These are phyloP conservation scores for Sphenopsis melanotis DNA, from an alignment of 2,797 vertebrate genomes.

Conservation along the genomic window DNA sequence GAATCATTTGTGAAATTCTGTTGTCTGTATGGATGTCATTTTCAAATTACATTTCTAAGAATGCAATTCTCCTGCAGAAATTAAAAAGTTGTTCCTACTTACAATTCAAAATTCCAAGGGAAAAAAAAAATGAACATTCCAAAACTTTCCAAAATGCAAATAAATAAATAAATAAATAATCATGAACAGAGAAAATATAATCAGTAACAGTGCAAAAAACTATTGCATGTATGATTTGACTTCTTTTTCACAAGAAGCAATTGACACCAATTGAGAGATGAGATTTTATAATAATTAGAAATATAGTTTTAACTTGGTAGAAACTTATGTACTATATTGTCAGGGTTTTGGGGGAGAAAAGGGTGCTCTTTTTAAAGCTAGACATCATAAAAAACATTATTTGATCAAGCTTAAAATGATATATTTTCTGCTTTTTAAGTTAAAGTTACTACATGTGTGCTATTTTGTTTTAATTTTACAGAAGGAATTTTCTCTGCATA, in stretches of 20 bases:
- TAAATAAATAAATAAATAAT: neutral
- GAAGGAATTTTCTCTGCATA: neutral
- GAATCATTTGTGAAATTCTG: neutral
- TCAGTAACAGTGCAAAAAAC: neutral
- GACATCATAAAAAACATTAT: neutral
- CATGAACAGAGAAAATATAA: neutral
- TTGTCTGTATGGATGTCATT: neutral
- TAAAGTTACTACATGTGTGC: neutral
- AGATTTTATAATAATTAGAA: neutral
- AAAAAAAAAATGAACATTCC: neutral
- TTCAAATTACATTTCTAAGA: neutral
- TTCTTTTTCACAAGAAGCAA: neutral
- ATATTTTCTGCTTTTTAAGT: neutral
- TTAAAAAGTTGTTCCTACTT: neutral
- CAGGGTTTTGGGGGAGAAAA: neutral
- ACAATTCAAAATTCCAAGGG: neutral
- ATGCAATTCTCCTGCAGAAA: neutral
- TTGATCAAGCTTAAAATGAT: neutral
- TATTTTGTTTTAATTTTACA: neutral
- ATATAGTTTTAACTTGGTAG: neutral
- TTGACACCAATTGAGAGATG: neutral
- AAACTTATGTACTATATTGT: neutral
- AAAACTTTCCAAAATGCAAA: neutral
- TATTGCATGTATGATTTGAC: neutral
- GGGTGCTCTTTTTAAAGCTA: fast-evolving